Conservation (phyloP, 2,888 invertebrate species). For the Carterocephalus palaemon region DNA sequence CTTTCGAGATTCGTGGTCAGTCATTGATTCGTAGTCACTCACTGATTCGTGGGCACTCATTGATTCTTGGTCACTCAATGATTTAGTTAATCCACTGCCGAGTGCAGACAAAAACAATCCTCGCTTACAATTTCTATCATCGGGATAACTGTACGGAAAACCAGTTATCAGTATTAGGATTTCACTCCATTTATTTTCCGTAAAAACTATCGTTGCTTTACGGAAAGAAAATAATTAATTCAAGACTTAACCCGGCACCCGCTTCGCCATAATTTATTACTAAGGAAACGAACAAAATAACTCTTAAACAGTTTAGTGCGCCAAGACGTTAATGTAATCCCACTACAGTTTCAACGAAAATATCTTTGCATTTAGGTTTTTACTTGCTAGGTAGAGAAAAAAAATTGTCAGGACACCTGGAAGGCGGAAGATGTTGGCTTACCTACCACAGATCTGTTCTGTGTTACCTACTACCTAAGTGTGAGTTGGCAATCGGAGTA, state of each 20-base stretch:
- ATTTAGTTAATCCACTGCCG: no score
- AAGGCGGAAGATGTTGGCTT: not conserved
- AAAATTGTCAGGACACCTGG: not conserved
- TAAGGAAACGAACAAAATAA: slow-evolving; percentile 34
- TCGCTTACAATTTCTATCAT: slow-evolving; percentile 5
- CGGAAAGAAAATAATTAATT: slow-evolving; percentile 38
- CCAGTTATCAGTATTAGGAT: slow-evolving; percentile 21
- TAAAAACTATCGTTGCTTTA: slow-evolving; percentile 29
- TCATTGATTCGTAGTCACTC: no score
- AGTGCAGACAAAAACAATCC: slow-evolving; percentile 17
- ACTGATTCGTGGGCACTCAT: no score
- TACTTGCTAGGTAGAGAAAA: not conserved
- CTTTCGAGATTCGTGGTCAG: no score
- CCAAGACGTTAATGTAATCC: slow-evolving; percentile 37
- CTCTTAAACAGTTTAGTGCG: slow-evolving; percentile 32
- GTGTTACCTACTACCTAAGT: no score
- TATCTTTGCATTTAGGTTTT: slow-evolving; percentile 25
- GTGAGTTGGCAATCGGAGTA: no score
- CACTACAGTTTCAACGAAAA: slow-evolving; percentile 28
- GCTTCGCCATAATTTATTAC: slow-evolving; percentile 36
- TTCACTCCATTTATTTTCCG: slow-evolving; percentile 26
- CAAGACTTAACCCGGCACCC: slow-evolving; percentile 31
- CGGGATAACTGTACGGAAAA: slow-evolving; percentile 7
- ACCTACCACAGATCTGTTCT: no score
- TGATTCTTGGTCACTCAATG: no score